Base-by-base conservation (phyloP, 2,113 vertebrate genomes). In the Lycaon pictus region DNA sequence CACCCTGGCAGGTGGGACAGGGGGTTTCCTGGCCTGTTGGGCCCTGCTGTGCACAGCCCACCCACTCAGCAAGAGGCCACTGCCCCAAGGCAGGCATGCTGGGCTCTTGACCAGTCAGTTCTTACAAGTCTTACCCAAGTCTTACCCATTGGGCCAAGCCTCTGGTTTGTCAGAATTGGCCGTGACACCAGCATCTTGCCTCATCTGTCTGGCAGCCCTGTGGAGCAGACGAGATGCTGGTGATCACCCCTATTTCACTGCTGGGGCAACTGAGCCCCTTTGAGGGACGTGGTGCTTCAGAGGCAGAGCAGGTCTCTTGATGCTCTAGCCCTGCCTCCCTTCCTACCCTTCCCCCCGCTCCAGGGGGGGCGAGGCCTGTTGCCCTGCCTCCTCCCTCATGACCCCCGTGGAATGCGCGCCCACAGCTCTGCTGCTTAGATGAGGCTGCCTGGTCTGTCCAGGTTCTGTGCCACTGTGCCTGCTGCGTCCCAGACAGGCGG, bases 311-410 rank as follows among this genome's bases (percentile, higher is more conserved):
- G 43, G 51, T 27, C n/a, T 74, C 27, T 3, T 51, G 23, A 7
- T 7, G 51, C 37, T 3, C 2, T 13, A n/a, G 55, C 43, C 25
- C 17, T 0, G 10, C 8, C 19, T 16, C 25, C 29, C 10, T 15
- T 29, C 2, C 19, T 1, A 3, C 13, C 25, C 17, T 4, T 55
- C 65, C 7, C 22, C 58, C 22, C 20, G 29, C 76, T 27, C 29
- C 48, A 3, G 27, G 11, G 35, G 35, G 22, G 43, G 16, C 2
- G 8, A 22, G 35, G 69, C 7, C 69, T 25, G 55, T 67, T 32
- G 58, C 1, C 56, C 43, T 2, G 51, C 4, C 17, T 17, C 56
- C 58, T 12, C 27, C 7, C 29, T 17, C 5, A 0, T 27, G 84
- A 27, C 51, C 58, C 25, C 55, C 0, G 0, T 6, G 17, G 51